These are phyloP conservation scores for Cheilosia soror DNA, from an alignment of 2,888 invertebrate species.

Conservation along the genomic window DNA sequence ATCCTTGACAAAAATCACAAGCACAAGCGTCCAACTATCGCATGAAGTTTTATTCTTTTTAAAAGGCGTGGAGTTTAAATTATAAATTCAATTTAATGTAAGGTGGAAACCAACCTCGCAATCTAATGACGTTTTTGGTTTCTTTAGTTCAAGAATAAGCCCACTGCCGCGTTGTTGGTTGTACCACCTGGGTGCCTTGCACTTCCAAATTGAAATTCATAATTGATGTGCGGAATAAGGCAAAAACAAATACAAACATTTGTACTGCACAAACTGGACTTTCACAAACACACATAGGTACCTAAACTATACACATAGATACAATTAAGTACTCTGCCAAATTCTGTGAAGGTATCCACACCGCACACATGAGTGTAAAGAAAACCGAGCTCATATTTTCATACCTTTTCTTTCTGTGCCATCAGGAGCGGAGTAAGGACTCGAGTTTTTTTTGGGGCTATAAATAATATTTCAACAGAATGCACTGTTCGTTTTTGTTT, in stretches of 20 bases:
- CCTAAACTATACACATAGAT: neutral
- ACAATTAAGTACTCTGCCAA: neutral
- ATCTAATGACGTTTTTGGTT: conserved; percentile 6
- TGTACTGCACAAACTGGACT: neutral
- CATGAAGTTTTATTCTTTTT: neutral
- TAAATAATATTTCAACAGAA: conserved; percentile 64
- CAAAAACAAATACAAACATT: conserved; percentile 25
- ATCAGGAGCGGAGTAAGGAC: conserved; percentile 2
- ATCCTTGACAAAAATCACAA: too few species aligned
- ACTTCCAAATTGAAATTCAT: conserved; percentile 71
- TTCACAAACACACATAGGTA: neutral
- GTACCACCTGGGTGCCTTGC: conserved; percentile 5
- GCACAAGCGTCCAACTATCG: neutral
- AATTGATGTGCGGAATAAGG: conserved; percentile 57
- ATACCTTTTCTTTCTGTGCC: neutral
- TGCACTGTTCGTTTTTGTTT: conserved; percentile 29
- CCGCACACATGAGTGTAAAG: conserved; percentile 44
- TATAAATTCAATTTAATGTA: conserved; percentile 34
- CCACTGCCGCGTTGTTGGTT: neutral
- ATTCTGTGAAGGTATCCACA: conserved; percentile 32
- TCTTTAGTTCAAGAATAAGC: conserved; percentile 19
- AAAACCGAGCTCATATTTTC: conserved; percentile 40
- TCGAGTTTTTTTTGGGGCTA: conserved; percentile 13
- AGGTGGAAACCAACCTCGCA: conserved; percentile 5
- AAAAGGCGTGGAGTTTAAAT: conserved; percentile 4